Conservation (phyloP, 2,888 invertebrate genomes). For the Drepanosiphum platanoidis region DNA sequence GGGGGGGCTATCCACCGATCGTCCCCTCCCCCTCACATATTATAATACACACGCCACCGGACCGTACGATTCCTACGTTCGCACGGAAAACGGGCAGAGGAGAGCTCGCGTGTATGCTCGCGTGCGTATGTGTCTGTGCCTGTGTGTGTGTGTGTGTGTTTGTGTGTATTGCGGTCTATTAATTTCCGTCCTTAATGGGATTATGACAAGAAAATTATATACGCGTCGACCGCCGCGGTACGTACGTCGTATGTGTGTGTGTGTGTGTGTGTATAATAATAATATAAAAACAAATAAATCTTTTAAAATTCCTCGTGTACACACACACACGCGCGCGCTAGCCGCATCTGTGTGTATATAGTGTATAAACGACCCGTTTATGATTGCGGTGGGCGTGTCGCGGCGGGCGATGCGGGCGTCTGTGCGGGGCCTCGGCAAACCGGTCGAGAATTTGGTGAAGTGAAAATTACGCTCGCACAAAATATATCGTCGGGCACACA, state of each 20-base stretch:
- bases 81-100: not conserved
- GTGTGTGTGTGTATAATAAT: constrained; percentile 13
- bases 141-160: not conserved
- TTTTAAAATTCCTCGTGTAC: constrained; percentile 45
- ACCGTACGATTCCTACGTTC: too few species aligned
- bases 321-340: not conserved
- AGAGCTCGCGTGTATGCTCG: not conserved
- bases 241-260: not conserved
- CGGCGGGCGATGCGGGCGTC: constrained; percentile 41
- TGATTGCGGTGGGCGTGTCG: constrained; percentile 55
- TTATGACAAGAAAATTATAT: constrained; percentile 60
- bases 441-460: constrained; percentile 36
- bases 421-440: constrained; percentile 46
- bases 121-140: not conserved
- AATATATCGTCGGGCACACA: too few species aligned
- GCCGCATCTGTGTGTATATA: not conserved
- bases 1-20: too few species aligned
- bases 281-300: constrained; percentile 60
- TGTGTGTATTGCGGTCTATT: constrained; percentile 35
- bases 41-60: too few species aligned
- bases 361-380: constrained; percentile 51
- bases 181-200: constrained; percentile 60
- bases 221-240: constrained; percentile 8
- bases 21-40: too few species aligned
- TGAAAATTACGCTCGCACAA: constrained; percentile 9